A percentile compares a stretch with the other conserved stretches of the same genome.
phyloP scores from a whole-genome alignment of 37 sponge, comb jelly and placozoan species.

The Theonella swinhoei region DNA sequence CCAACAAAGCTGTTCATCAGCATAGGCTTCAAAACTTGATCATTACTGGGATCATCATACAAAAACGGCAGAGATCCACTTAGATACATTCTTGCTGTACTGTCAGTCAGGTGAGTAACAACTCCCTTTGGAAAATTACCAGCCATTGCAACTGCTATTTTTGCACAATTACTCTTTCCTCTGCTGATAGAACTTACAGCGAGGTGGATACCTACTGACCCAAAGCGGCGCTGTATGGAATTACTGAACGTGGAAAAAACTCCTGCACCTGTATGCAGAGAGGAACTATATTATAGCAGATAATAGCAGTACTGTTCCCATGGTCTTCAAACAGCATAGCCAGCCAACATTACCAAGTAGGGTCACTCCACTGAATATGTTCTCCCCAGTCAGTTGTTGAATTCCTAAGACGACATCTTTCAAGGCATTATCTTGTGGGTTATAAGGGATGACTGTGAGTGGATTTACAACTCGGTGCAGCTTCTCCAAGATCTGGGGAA shows the following conservation, averaged over 20 bases:
- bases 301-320: too few relatives aligned
- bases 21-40: slow-evolving; percentile 1
- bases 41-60: slow-evolving; percentile 37
- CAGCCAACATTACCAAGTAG: slow-evolving; percentile 5
- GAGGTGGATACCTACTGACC: slow-evolving; percentile 4
- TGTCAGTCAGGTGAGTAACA: background rate
- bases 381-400: slow-evolving; percentile 6
- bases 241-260: slow-evolving; percentile 14
- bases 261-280: background rate
- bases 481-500: background rate
- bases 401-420: background rate
- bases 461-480: background rate
- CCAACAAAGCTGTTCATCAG: slow-evolving; percentile 37
- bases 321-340: too few relatives aligned
- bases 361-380: slow-evolving; percentile 12
- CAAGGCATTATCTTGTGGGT: background rate
- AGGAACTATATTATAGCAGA: too few relatives aligned
- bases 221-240: background rate
- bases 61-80: slow-evolving; percentile 19
- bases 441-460: background rate
- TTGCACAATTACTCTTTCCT: slow-evolving; percentile 40
- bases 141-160: slow-evolving; percentile 11
- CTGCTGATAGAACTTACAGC: slow-evolving; percentile 25
- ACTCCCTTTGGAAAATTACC: slow-evolving; percentile 40
- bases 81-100: background rate